A percentile compares a stretch with the other conserved stretches of the same genome.
Conservation (phyloP, 1,140 invertebrate species). For the Stenopsyche tienmushanensis region DNA sequence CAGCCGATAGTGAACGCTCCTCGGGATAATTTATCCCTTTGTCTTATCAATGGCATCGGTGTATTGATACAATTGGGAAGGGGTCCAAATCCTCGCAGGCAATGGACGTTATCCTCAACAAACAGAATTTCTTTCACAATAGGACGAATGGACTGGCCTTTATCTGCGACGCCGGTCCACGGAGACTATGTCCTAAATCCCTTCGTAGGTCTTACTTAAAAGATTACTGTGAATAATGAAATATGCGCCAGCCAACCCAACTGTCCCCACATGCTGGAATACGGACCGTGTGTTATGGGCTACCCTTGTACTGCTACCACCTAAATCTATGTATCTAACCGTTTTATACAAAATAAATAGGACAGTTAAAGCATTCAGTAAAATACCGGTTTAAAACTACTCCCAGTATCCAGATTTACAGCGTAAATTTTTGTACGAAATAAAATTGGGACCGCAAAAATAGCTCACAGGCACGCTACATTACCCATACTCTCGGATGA, state of each 20-base stretch:
- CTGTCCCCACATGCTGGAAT: too few relatives aligned
- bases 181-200: background rate
- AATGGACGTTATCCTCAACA: background rate
- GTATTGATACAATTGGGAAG: conserved; percentile 17
- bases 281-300: too few relatives aligned
- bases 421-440: too few relatives aligned
- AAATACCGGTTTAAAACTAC: too few relatives aligned
- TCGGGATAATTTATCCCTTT: too few relatives aligned
- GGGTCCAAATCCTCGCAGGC: background rate
- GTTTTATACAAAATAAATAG: background rate
- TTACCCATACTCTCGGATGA: too few relatives aligned
- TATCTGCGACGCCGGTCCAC: background rate
- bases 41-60: conserved; percentile 1
- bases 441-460: too few relatives aligned
- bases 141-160: background rate
- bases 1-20: too few relatives aligned
- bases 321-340: background rate
- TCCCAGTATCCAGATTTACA: too few relatives aligned
- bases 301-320: background rate
- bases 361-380: too few relatives aligned
- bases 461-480: too few relatives aligned
- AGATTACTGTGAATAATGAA: conserved; percentile 35
- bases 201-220: conserved; percentile 30
- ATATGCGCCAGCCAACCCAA: conserved; percentile 19
- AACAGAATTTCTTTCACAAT: background rate